A percentile compares a stretch with the other conserved stretches of the same genome.
phyloP scores from a whole-genome alignment of 2,113 vertebrate genomes.

The Pseudonaja textilis region DNA sequence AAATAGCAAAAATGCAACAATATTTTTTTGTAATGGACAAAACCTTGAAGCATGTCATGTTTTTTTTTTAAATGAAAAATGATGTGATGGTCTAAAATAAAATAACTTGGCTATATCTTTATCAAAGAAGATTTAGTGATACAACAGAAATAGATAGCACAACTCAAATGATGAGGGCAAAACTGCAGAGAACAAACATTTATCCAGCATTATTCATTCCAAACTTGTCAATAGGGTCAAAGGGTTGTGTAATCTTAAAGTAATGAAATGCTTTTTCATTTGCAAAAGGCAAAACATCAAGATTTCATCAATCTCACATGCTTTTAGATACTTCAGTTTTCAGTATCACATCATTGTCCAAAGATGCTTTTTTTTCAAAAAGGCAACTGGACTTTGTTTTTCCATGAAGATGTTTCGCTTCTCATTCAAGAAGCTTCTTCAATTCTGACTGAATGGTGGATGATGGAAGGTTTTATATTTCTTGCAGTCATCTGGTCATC shows the following conservation, averaged over 20 bases:
- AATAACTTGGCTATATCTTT: background rate
- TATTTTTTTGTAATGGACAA: background rate
- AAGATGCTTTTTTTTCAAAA: background rate
- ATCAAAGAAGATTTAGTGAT: background rate
- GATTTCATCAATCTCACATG: background rate
- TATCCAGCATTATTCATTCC: background rate
- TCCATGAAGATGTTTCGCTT: background rate
- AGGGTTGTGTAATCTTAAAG: background rate
- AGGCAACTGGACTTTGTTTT: background rate
- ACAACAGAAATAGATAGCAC: background rate
- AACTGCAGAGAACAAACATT: background rate
- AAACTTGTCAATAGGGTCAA: background rate
- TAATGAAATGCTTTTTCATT: background rate
- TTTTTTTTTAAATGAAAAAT: background rate
- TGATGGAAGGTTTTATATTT: background rate
- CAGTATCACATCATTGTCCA: background rate
- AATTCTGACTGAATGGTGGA: background rate
- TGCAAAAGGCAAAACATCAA: background rate
- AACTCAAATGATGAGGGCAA: background rate
- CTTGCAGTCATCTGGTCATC: background rate
- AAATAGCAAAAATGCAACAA: background rate
- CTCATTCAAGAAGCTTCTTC: background rate
- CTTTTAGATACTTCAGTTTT: background rate
- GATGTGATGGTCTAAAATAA: background rate
- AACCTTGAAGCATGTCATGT: background rate